A percentile compares a stretch with the other conserved stretches of the same genome.
These are phyloP conservation scores for Chaenogobius annularis DNA, from an alignment of 2,113 vertebrate genomes.

Conservation along the genomic window DNA sequence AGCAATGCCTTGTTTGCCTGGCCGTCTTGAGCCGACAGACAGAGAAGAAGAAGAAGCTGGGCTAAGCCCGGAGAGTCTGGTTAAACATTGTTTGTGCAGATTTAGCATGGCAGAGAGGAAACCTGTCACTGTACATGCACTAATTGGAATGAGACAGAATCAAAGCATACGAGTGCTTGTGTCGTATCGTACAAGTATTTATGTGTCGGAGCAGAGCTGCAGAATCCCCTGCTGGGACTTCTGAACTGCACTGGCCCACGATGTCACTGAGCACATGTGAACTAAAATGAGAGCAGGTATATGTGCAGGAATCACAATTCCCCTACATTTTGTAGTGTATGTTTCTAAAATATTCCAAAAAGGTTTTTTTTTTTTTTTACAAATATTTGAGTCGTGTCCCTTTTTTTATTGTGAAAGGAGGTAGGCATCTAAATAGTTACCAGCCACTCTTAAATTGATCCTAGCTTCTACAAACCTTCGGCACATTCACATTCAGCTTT, in stretches of 20 bases:
- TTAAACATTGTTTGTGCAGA: constrained; percentile 9
- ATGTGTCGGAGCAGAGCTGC: constrained; percentile 19
- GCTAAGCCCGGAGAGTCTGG: background rate
- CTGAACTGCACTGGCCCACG: too few relatives aligned
- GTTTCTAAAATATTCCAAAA: too few relatives aligned
- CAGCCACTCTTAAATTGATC: too few relatives aligned
- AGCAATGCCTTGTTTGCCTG: constrained; percentile 49
- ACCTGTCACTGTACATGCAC: constrained; percentile 33
- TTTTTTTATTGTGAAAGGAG: too few relatives aligned
- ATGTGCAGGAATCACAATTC: too few relatives aligned
- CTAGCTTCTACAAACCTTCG: too few relatives aligned
- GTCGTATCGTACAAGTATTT: constrained; percentile 11
- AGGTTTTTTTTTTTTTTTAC: too few relatives aligned
- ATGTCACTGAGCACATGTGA: background rate
- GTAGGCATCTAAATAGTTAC: too few relatives aligned
- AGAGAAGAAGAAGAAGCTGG: constrained; percentile 56
- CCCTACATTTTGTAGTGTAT: too few relatives aligned
- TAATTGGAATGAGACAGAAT: constrained; percentile 43
- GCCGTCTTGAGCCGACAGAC: constrained; percentile 54
- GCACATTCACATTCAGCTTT: too few relatives aligned
- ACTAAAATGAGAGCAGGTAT: too few relatives aligned
- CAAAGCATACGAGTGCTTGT: background rate
- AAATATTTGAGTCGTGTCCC: too few relatives aligned
- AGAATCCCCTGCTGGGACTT: background rate
- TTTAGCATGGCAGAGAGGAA: constrained; percentile 38